phyloP scores from a whole-genome alignment of 1,140 invertebrate species.

The Acromyrmex echinatior region DNA sequence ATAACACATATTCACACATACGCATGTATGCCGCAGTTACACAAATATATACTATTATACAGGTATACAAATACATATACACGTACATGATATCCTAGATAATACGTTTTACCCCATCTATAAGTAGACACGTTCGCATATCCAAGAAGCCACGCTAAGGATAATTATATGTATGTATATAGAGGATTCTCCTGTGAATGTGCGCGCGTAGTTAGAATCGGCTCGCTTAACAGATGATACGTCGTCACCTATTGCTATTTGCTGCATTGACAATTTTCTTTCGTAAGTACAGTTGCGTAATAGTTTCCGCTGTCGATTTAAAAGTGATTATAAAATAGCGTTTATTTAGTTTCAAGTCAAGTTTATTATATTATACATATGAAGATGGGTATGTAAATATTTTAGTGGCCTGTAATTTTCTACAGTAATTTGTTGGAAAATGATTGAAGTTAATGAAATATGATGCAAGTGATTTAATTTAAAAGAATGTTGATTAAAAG shows the following conservation, averaged over 20 bases:
- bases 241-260: slow-evolving; percentile 55
- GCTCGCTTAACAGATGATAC: slow-evolving; percentile 61
- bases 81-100: slow-evolving; percentile 31
- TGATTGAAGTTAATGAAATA: background rate
- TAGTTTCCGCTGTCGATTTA: slow-evolving; percentile 44
- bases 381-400: background rate
- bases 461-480: background rate
- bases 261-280: slow-evolving; percentile 45
- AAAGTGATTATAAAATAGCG: background rate
- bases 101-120: slow-evolving; percentile 10
- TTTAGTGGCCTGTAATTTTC: background rate
- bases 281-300: background rate
- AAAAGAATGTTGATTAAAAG: background rate
- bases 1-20: background rate
- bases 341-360: background rate
- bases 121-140: slow-evolving; percentile 31
- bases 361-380: background rate
- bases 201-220: slow-evolving; percentile 63
- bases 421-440: background rate
- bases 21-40: background rate
- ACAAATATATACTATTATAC: slow-evolving; percentile 22
- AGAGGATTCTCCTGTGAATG: slow-evolving; percentile 49
- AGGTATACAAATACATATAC: slow-evolving; percentile 25
- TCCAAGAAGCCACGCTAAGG: slow-evolving; percentile 56
- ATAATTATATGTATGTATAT: slow-evolving; percentile 59